These are phyloP conservation scores for Chrysogorgia sp. DNA, from an alignment of 92 coral and sea anemone genomes.

Conservation along the genomic window DNA sequence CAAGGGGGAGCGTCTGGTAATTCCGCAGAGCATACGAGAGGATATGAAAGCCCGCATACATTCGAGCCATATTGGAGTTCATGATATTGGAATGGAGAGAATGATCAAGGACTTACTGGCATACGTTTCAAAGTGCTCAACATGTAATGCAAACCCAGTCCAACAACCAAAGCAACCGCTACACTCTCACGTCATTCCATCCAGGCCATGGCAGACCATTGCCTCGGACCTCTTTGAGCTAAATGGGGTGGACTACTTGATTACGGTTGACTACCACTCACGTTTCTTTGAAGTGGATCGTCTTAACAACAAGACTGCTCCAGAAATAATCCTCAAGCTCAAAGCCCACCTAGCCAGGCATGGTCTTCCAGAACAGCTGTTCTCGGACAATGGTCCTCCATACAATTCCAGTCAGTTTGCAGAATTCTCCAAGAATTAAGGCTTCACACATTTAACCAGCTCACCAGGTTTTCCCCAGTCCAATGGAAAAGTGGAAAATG, in stretches of 20 bases:
- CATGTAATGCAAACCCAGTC: conserved; percentile 47
- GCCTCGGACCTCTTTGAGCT: conserved; percentile 33
- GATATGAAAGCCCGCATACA: conserved; percentile 43
- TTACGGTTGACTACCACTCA: conserved; percentile 44
- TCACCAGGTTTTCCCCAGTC: conserved; percentile 32
- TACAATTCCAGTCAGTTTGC: not conserved
- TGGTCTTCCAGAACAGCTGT: conserved; percentile 16
- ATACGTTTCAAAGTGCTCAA: conserved; percentile 41
- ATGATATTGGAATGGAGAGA: conserved; percentile 53
- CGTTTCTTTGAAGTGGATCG: conserved; percentile 40
- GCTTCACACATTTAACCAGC: not conserved
- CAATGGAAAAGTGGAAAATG: conserved; percentile 47
- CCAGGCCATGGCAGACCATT: conserved; percentile 32
- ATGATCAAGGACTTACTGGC: conserved; percentile 35
- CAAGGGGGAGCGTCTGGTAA: conserved; percentile 47
- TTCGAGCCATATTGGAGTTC: conserved; percentile 46
- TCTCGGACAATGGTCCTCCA: conserved; percentile 2
- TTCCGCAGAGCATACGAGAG: conserved; percentile 36
- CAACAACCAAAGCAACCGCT: conserved; percentile 48
- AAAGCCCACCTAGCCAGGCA: conserved; percentile 38
- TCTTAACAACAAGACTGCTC: conserved; percentile 17
- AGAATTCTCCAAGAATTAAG: not conserved
- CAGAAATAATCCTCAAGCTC: conserved; percentile 39
- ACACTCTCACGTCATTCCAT: conserved; percentile 19
- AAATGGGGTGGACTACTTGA: conserved; percentile 33